Conservation (phyloP, 2,113 vertebrate species). For the Eolophus roseicapilla region DNA sequence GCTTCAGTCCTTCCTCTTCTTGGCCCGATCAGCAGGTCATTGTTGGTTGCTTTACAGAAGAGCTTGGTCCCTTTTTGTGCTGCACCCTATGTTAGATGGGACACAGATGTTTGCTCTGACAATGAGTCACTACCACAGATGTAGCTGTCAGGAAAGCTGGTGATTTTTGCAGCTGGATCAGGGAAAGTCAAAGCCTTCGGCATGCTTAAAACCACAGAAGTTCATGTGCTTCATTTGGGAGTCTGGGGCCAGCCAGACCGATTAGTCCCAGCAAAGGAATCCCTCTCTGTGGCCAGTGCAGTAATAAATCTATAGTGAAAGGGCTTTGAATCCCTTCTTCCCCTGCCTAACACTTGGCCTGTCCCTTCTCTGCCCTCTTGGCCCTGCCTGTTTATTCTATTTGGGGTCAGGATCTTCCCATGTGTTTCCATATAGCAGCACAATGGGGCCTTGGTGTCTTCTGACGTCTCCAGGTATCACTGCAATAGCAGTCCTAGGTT, state of each 20-base stretch:
- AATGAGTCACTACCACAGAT: background rate
- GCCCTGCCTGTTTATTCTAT: background rate
- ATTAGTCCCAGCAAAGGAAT: background rate
- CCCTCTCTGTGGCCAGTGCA: background rate
- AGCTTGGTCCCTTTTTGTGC: background rate
- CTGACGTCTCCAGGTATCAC: background rate
- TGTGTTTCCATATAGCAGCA: background rate
- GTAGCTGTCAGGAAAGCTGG: background rate
- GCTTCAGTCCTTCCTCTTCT: background rate
- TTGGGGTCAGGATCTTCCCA: background rate
- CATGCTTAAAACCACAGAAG: background rate
- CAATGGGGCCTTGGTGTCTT: background rate
- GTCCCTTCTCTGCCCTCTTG: background rate
- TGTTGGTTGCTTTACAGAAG: constrained; percentile 3
- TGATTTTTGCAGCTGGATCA: background rate
- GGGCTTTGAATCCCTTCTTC: background rate
- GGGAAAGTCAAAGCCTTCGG: background rate
- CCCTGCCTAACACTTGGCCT: background rate
- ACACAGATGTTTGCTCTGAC: constrained; percentile 16
- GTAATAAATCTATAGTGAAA: background rate
- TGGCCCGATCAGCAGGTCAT: background rate
- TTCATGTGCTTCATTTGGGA: background rate
- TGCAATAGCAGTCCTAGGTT: background rate
- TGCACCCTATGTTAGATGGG: background rate
- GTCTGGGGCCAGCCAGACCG: background rate